A percentile compares a stretch with the other conserved stretches of the same genome.
Evolutionary conservation across 2,113 vertebrate species (phyloP).

Genomic region (Phaethon lepturus): DNA sequence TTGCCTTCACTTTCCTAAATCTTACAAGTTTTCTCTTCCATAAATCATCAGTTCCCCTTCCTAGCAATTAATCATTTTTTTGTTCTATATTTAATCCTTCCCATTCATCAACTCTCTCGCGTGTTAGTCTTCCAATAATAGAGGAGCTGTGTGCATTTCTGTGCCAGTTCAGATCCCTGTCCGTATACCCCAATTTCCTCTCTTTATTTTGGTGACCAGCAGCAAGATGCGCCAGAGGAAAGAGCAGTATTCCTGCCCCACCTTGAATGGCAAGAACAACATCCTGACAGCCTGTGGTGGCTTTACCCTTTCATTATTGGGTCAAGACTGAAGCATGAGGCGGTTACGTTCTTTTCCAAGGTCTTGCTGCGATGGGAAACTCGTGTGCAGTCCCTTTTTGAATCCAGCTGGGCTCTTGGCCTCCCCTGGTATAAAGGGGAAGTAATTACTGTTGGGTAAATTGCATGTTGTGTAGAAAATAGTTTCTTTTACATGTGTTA

Average conservation of each 20-base stretch:
- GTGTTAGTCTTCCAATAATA: neutral
- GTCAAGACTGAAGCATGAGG: neutral
- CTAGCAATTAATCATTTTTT: slow-evolving; percentile 57
- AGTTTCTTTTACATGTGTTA: neutral
- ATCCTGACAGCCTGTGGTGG: neutral
- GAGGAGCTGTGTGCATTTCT: neutral
- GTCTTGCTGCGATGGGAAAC: neutral
- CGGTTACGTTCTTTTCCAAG: neutral
- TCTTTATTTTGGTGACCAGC: slow-evolving; percentile 8
- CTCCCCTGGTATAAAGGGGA: neutral
- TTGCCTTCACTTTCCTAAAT: slow-evolving; percentile 1
- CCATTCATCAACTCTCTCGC: slow-evolving; percentile 34
- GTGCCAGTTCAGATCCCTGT: neutral
- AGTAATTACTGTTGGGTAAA: neutral
- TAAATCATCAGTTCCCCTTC: slow-evolving; percentile 46
- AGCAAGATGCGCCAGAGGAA: neutral
- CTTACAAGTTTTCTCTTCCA: neutral
- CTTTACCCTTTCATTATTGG: neutral
- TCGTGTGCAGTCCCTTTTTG: neutral
- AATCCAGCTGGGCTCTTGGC: neutral
- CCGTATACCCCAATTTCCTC: neutral
- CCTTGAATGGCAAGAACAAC: neutral
- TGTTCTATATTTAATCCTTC: slow-evolving; percentile 59
- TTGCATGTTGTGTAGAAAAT: neutral
- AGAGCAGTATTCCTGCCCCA: neutral